Base-by-base conservation (phyloP, 2,888 invertebrate species). In the Phymatocera aterrima region DNA sequence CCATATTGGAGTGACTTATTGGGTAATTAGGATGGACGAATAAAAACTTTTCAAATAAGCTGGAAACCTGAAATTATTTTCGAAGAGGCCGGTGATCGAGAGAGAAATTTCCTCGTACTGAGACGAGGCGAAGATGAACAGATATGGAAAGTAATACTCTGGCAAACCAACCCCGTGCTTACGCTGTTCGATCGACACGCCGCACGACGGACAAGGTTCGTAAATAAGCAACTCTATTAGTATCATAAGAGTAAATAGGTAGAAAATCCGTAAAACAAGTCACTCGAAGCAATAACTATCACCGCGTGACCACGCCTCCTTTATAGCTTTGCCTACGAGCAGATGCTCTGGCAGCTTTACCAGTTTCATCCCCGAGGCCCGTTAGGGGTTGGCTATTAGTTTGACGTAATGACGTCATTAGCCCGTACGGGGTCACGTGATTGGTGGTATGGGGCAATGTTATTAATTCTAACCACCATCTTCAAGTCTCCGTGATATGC, bases 331-430 rank as follows among this genome's bases (percentile, higher is more conserved):
- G 18, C n/a, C 72, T 51, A 51, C 51, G 31, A 48, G 72, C 48
- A 72, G 77, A 79, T 43, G 68, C 28, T 51, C 43, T 61, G 46
- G 61, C 46, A 70, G 40, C 46, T 37, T 82, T 82, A 78, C 64
- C 37, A 81, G 80, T 81, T 82, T 81, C 81, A 81, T 83, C 80
- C 83, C 82, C 80, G 83, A 82, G 85, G 84, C 84, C 84, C 83
- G 84, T 86, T 84, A 85, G 82, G 79, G 79, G 81, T 79, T 79
- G 83, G 84, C 87, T 87, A 87, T 88, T 88, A 88, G 84, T 86
- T 86, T 87, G 86, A 85, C 85, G 86, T 88, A 88, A 88, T 85
- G 85, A 87, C 83, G 87, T 86, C 86, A 87, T 88, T 88, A 88
- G 85, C 85, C 81, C 82, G 83, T 79, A 82, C 81, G 82, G 83